These are phyloP conservation scores for Agrochola macilenta DNA, from an alignment of 2,888 invertebrate species.

Conservation along the genomic window DNA sequence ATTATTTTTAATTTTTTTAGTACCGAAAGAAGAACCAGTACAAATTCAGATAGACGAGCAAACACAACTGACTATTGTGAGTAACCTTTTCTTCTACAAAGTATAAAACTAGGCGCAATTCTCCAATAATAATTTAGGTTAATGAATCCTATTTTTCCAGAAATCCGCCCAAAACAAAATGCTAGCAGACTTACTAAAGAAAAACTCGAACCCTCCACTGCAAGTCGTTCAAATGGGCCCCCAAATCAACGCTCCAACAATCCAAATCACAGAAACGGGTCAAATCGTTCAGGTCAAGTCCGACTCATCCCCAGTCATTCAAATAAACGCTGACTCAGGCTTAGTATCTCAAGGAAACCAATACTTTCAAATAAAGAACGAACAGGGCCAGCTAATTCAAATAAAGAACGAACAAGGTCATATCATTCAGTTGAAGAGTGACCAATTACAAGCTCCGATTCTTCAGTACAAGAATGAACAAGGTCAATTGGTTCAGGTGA, in stretches of 20 bases:
- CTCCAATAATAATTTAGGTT: not conserved
- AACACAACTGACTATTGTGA: slow-evolving; percentile 84
- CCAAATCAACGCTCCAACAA: slow-evolving; percentile 86
- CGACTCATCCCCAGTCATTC: slow-evolving; percentile 80
- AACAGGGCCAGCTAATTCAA: slow-evolving; percentile 86
- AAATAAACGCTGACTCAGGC: slow-evolving; percentile 77
- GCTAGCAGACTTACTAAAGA: slow-evolving; percentile 95
- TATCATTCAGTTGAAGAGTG: slow-evolving; percentile 85
- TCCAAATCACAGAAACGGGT: slow-evolving; percentile 87
- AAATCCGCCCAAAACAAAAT: slow-evolving; percentile 92
- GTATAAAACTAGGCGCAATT: not conserved
- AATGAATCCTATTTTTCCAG: slow-evolving; percentile 66
- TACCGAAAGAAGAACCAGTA: slow-evolving; percentile 83
- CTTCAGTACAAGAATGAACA: slow-evolving; percentile 83
- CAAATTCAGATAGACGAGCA: slow-evolving; percentile 88
- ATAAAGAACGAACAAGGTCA: slow-evolving; percentile 87
- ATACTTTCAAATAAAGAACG: slow-evolving; percentile 87
- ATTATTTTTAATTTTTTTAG: slow-evolving; percentile 70
- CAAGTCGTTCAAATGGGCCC: slow-evolving; percentile 87
- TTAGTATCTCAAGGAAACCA: slow-evolving; percentile 77
- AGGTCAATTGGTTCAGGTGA: slow-evolving; percentile 79
- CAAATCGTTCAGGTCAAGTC: slow-evolving; percentile 87
- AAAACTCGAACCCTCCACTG: slow-evolving; percentile 91
- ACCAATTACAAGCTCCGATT: slow-evolving; percentile 79
- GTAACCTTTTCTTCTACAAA: slow-evolving; percentile 62